Evolutionary conservation across 2,888 invertebrate genomes (phyloP), one percentile per base, ranked within the genome.

Genomic region (Galerucella calmariensis): DNA sequence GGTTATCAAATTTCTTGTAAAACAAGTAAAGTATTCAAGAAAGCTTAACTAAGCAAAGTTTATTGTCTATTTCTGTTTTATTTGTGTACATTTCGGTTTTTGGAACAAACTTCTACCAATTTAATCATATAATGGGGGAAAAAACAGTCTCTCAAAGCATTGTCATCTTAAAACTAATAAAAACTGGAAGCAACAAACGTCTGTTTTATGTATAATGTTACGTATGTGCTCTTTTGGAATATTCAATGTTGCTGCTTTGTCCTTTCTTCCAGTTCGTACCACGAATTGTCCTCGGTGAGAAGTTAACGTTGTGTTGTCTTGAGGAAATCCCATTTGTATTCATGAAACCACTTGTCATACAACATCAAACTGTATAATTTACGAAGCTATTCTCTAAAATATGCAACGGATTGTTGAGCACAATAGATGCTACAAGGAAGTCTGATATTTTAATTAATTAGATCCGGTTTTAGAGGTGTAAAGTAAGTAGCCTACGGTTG

Each of bases 281-380:
- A n/a, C 16, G 58, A 71, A 35, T 41, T 59, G 41, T 71, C 66
- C 65, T 66, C 9, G 5, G 65, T 66, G 71, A 41, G 53, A 56
- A 56, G 59, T 72, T 66, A 72, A 72, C 59, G 16, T 59, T 24
- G 14, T 48, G 11, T 14, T 12, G 58, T 58, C 48, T 12, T 10
- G 46, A 14, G 46, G 24, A 59, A 72, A 75, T 69, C 66, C 68
- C 41, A 75, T 75, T 72, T 75, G 72, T 75, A 75, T 75, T 75
- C 72, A 75, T 75, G 75, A 72, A 48, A 61, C 59, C 59, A 68
- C 65, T 56, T 69, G 72, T 75, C 72, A 72, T 69, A 69, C 48
- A 59, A 11, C 66, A 61, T 73, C 58, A n/a, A 56, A 59, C 24
- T 69, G 35, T 41, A 72, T 72, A 72, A 72, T 72, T 72, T 24